Evolutionary conservation across 1,140 invertebrate genomes (phyloP), one percentile per base, ranked within the genome.

Genomic region (Drosophila nigromelanica): DNA sequence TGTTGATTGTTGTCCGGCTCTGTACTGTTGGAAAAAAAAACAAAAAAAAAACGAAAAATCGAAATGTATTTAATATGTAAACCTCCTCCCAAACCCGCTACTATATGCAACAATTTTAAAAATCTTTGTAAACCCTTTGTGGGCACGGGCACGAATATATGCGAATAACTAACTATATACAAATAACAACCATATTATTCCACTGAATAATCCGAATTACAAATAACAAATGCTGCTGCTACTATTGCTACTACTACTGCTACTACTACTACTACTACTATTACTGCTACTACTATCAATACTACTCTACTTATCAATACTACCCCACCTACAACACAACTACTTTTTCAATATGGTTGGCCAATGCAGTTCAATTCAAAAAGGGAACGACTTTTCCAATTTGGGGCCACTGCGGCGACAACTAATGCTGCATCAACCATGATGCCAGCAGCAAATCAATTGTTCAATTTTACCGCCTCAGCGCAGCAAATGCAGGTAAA

Each of bases 401-500:
- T 86, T 66, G 78, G 81, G 54, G 33, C 48, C 51, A 4, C 64
- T n/a, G 21, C 50, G 30, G 5, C 60, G 40, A 35, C 67, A 37
- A 10, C 27, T 21, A 24, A 14, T 52, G 35, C 47, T 51, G 56
- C 63, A 48, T 40, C 64, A 40, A n/a, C 55, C 37, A 21, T 40
- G 24, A 30, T 14, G 50, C 56, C 37, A 42, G 45, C 45, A 62
- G 18, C 40, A 33, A 60, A 58, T 33, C 48, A 35, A 82, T 1
- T 78, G 63, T 82, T 76, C 37, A 87, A 70, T 67, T 87, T 86
- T 73, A 55, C 18, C 48, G 43, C 47, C 27, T 21, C 76, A 43
- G 14, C 61, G 42, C 14, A 54, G 67, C 75, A 69, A 55, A 76
- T 83, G 72, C 80, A 86, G 82, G 82, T 86, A 86, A 86, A 78